These are phyloP conservation scores for Rhea americana DNA, from an alignment of 2,113 vertebrate genomes.

Conservation along the genomic window DNA sequence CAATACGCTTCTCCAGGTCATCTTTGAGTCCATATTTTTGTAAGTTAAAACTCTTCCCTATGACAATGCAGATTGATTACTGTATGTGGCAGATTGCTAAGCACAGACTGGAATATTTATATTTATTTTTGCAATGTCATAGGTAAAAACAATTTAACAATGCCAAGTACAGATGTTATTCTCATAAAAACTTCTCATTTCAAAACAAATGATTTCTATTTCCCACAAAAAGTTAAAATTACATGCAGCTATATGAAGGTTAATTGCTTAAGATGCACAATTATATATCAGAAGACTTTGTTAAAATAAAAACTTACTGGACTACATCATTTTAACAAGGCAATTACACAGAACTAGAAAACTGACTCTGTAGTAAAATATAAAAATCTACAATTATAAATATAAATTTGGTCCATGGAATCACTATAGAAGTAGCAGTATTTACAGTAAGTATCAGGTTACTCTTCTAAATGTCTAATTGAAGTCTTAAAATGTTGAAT, in stretches of 20 bases:
- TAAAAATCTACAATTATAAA: slow-evolving; percentile 99
- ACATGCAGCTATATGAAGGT: slow-evolving; percentile 82
- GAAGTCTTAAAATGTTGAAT: slow-evolving; percentile 75
- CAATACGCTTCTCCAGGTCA: not conserved
- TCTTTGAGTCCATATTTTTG: not conserved
- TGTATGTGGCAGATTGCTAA: not conserved
- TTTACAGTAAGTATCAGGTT: slow-evolving; percentile 90
- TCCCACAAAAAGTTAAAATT: slow-evolving; percentile 84
- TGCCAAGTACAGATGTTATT: slow-evolving; percentile 77
- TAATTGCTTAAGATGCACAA: slow-evolving; percentile 79
- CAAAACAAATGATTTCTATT: slow-evolving; percentile 77
- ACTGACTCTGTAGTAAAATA: slow-evolving; percentile 91
- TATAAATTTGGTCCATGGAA: slow-evolving; percentile 98
- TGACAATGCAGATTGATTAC: not conserved
- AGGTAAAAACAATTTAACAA: slow-evolving; percentile 79
- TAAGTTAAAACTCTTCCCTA: not conserved
- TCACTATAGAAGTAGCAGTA: slow-evolving; percentile 89
- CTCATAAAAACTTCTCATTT: slow-evolving; percentile 78
- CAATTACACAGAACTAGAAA: slow-evolving; percentile 90
- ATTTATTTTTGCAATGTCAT: slow-evolving; percentile 77
- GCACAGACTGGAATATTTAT: slow-evolving; percentile 67
- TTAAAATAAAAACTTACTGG: slow-evolving; percentile 78
- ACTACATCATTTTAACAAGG: slow-evolving; percentile 83
- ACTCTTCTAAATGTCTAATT: slow-evolving; percentile 75
- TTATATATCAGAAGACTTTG: slow-evolving; percentile 70